These are phyloP conservation scores for Drosophila kurseongensis DNA, from an alignment of 1,140 invertebrate species.

Conservation along the genomic window DNA sequence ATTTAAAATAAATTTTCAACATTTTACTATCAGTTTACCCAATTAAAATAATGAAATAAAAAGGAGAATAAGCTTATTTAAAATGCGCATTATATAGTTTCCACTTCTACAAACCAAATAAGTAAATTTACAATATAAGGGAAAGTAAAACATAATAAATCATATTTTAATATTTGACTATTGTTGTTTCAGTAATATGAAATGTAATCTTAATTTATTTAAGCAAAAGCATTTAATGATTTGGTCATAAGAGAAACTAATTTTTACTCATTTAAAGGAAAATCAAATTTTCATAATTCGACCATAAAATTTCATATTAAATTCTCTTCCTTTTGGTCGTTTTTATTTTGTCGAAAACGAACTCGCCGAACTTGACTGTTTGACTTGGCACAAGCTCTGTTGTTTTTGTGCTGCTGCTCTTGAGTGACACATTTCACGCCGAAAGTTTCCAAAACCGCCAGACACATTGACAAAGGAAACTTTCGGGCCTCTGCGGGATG, in stretches of 20 bases:
- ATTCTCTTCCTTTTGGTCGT: neutral
- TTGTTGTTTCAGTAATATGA: too few relatives aligned
- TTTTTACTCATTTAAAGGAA: too few relatives aligned
- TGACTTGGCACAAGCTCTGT: slow-evolving; percentile 49
- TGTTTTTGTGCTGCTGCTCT: slow-evolving; percentile 44
- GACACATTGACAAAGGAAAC: slow-evolving; percentile 43
- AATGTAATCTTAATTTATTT: too few relatives aligned
- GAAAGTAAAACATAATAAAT: neutral
- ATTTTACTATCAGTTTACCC: too few relatives aligned
- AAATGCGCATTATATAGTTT: too few relatives aligned
- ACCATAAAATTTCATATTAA: slow-evolving; percentile 1
- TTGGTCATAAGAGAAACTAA: too few relatives aligned
- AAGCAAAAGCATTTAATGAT: too few relatives aligned
- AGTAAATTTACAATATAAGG: neutral
- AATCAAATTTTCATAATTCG: neutral
- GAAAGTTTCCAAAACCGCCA: slow-evolving; percentile 48
- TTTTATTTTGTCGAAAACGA: slow-evolving; percentile 22
- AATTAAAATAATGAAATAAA: too few relatives aligned
- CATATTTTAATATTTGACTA: neutral
- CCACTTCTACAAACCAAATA: too few relatives aligned
- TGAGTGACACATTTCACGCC: slow-evolving; percentile 68
- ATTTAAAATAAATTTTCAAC: too few relatives aligned
- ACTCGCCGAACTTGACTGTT: slow-evolving; percentile 27
- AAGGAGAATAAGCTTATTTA: too few relatives aligned
- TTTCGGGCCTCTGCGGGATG: slow-evolving; percentile 26